Conservation (phyloP, 2,113 vertebrate genomes). For the Bufo gargarizans region DNA sequence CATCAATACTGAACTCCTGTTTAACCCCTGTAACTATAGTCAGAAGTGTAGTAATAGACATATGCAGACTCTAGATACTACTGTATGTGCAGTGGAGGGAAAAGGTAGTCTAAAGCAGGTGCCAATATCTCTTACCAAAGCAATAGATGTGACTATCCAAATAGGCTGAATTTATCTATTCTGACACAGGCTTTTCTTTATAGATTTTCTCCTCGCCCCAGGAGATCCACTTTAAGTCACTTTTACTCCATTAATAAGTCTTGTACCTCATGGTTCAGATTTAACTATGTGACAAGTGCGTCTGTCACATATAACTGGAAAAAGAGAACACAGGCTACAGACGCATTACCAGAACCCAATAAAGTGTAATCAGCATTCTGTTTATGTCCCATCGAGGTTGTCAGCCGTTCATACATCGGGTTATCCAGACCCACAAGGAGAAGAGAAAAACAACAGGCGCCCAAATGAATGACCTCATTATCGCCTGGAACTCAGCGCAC, state of each 20-base stretch:
- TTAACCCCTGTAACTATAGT: no score
- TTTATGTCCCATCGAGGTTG: constrained; percentile 4
- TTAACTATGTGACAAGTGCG: constrained; percentile 2
- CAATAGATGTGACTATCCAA: background rate
- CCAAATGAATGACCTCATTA: constrained; percentile 39
- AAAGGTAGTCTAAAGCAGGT: background rate
- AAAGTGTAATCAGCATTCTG: constrained; percentile 49
- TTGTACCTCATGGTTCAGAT: background rate
- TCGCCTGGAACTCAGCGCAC: constrained; percentile 18
- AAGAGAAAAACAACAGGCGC: constrained; percentile 7
- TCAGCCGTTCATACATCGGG: constrained; percentile 26
- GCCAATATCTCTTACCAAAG: background rate
- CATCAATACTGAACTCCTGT: no score
- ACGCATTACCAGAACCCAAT: constrained; percentile 35
- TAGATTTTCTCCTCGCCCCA: background rate
- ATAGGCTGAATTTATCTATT: background rate
- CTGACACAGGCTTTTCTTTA: background rate
- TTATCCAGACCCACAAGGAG: constrained; percentile 25
- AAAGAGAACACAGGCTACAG: constrained; percentile 22
- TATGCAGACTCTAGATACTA: background rate
- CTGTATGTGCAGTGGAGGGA: background rate
- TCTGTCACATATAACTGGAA: constrained; percentile 5
- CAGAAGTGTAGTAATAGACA: no score
- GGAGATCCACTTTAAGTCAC: background rate
- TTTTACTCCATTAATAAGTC: background rate